phyloP scores from a whole-genome alignment of 2,888 invertebrate species.

The Panopea generosa region DNA sequence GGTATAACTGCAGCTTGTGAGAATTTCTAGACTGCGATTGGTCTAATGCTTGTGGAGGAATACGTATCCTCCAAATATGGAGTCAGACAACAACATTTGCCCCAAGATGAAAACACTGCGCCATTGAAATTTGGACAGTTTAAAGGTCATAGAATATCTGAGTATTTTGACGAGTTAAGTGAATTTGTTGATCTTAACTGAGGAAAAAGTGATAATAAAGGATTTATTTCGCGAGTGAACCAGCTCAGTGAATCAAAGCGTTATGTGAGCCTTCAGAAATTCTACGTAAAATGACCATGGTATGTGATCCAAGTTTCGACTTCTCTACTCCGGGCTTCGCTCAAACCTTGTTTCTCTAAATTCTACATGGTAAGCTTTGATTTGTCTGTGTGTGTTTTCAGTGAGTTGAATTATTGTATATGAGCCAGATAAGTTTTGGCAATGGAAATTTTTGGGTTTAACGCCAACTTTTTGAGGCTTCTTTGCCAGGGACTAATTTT shows the following conservation, averaged over 20 bases:
- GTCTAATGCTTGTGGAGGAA: constrained; percentile 58
- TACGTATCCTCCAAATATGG: constrained; percentile 77
- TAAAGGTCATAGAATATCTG: constrained; percentile 62
- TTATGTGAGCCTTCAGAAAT: constrained; percentile 36
- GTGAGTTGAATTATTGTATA: constrained; percentile 62
- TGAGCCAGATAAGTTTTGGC: constrained; percentile 68
- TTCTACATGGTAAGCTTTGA: constrained; percentile 62
- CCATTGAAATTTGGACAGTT: constrained; percentile 73
- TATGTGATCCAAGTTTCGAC: constrained; percentile 60
- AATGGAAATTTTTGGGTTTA: constrained; percentile 65
- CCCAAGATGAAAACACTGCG: constrained; percentile 78
- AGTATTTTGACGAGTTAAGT: constrained; percentile 20
- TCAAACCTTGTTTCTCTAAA: constrained; percentile 56
- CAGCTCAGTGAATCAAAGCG: constrained; percentile 18
- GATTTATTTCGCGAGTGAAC: constrained; percentile 36
- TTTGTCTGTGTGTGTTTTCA: constrained; percentile 56
- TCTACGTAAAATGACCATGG: constrained; percentile 60
- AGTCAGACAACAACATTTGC: constrained; percentile 77
- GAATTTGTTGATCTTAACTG: background rate
- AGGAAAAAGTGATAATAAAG: constrained; percentile 26
- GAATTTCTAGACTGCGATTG: constrained; percentile 48
- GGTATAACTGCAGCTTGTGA: constrained; percentile 33
- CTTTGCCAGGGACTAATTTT: constrained; percentile 73
- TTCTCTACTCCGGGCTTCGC: constrained; percentile 53
- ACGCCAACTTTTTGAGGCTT: constrained; percentile 66